Base-by-base conservation (phyloP, 2,113 vertebrate genomes). In the Notiomystis cincta region DNA sequence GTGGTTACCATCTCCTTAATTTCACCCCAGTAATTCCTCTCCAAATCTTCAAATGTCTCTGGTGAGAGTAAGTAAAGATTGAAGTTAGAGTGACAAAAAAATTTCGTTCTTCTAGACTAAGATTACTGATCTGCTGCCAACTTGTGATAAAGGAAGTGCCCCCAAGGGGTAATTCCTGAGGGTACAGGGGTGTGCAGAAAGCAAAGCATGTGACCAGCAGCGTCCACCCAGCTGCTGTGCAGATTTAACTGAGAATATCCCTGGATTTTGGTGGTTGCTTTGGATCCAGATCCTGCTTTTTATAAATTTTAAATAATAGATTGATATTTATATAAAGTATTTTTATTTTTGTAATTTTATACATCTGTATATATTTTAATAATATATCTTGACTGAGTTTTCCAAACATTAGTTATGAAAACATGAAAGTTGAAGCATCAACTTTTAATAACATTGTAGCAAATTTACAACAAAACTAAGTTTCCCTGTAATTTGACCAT, bases 1-100 rank as follows among this genome's bases (percentile, higher is more conserved):
- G 95, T 96, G 13, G 94, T 97, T 95, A 98, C 95, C 71, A 98
- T 82, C 92, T 98, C 98, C 86, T 98, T 93, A 0, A 62, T 97
- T 95, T 98, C 97, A 82, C 93, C 97, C 95, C 86, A 95, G 87
- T 98, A 98, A 86, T 97, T 95, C 75, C 82, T 96, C 89, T 98
- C 98, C 85, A 99, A 82, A 79, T 96, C 89, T 94, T 98, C 96
- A 81, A 98, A 98, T 47, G 98, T 96, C 80, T 98, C 99, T 99
- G 95, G 69, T 97, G 69, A 77, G 89, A 58, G 37, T 22, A 94
- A 70, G 76, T 93, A 62, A 88, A 90, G 25, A 92, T 21, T 20
- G 15, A 87, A 87, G 61, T 71, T 8, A 40, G 1, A 57, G 23
- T 28, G 53, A 30, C 35, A 50, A 90, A 85, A 60, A 33, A 10